Evolutionary conservation across 2,113 vertebrate species (phyloP).

Genomic region (Corythornis madagascariensis): DNA sequence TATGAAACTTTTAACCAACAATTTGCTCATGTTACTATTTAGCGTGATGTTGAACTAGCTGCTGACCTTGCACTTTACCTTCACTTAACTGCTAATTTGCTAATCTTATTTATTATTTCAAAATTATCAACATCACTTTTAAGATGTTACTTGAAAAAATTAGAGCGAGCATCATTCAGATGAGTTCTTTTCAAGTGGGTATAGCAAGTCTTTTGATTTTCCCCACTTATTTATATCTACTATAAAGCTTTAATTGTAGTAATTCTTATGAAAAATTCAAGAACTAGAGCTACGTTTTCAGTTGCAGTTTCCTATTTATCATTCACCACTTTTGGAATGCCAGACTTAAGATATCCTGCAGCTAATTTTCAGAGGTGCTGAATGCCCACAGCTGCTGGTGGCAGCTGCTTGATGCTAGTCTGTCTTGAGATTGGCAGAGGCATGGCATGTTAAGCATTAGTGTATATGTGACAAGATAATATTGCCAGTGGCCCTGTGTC

Average conservation of each 20-base stretch:
- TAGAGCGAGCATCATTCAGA: not conserved
- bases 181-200: not conserved
- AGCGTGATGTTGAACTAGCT: not conserved
- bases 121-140: not conserved
- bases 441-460: not conserved
- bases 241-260: not conserved
- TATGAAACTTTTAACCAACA: not conserved
- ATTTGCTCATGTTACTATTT: not conserved
- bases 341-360: not conserved
- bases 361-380: constrained; percentile 30
- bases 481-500: not conserved
- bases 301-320: constrained; percentile 25
- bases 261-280: constrained; percentile 44
- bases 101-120: constrained; percentile 5
- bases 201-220: constrained; percentile 28
- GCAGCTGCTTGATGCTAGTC: not conserved
- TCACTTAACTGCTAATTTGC: not conserved
- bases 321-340: not conserved
- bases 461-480: not conserved
- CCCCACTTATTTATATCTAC: constrained; percentile 8
- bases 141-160: constrained; percentile 28
- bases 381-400: constrained; percentile 17
- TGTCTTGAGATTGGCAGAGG: not conserved
- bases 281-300: not conserved
- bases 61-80: not conserved